Evolutionary conservation across 2,113 vertebrate species (phyloP), one percentile per base, ranked within the genome.

Genomic region (Mustela lutreola): DNA sequence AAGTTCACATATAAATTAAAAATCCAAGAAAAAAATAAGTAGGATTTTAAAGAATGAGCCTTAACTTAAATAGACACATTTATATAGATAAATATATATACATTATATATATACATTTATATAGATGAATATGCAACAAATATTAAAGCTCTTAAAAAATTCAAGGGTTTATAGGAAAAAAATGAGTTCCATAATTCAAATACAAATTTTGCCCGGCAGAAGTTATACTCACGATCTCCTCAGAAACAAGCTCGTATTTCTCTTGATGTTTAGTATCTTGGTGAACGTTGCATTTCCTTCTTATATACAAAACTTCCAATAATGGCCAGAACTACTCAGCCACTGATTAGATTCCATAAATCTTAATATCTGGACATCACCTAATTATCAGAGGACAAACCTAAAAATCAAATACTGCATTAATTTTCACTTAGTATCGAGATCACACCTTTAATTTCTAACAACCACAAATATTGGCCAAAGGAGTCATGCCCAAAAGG

Each of bases 281-380:
- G 48, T 91, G 73, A 91, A n/a, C 15, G 62, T 71, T 88, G 11
- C 33, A 65, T 26, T 92, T 50, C 19, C 39, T 86, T 79, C 60
- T 96, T 97, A 95, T 97, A 95, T 97, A 95, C 22, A 76, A 95
- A 97, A 95, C 0, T 1, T 79, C 82, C 24, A 93, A 91, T 79
- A 92, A 91, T 88, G 63, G 56, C 65, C n/a, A 56, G 60, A 63
- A 71, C 84, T 95, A 53, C 14, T 95, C 62, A 93, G 22, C 42
- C 19, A 7, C 28, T 82, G 83, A 81, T 95, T 78, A 89, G 63
- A 73, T 91, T 33, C 9, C 18, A 50, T n/a, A 36, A 39, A 86
- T 33, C 31, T 58, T 70, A 62, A 33, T 95, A 91, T 93, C 71
- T 14, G 15, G 16, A 48, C 10, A 89, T 95, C 48, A 91, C 79